A percentile compares a stretch with the other conserved stretches of the same genome.
phyloP scores from a whole-genome alignment of 2,113 vertebrate genomes.

The Ameiurus melas region DNA sequence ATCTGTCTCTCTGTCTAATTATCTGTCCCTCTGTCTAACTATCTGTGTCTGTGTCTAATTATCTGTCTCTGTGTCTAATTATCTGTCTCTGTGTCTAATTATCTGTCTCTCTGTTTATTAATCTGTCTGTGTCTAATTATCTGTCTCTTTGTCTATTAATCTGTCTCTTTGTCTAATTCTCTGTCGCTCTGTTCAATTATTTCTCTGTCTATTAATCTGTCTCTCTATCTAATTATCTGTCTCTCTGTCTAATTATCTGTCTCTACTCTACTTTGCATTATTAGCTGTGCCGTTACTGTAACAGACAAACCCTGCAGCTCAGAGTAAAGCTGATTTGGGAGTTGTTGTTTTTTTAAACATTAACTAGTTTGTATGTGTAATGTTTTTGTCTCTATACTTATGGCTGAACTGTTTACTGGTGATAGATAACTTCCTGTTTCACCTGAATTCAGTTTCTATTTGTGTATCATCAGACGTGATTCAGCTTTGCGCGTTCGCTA shows the following conservation, averaged over 20 bases:
- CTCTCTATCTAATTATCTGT: too few relatives aligned
- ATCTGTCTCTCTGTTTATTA: too few relatives aligned
- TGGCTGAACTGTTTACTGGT: background rate
- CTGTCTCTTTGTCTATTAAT: too few relatives aligned
- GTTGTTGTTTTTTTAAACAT: background rate
- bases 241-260: background rate
- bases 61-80: too few relatives aligned
- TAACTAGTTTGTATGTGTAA: background rate
- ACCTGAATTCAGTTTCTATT: background rate
- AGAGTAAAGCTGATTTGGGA: background rate
- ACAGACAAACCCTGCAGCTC: background rate
- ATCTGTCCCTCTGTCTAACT: too few relatives aligned
- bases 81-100: too few relatives aligned
- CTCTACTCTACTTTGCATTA: background rate
- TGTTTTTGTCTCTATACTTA: background rate
- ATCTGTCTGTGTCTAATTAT: too few relatives aligned
- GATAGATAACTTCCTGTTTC: background rate
- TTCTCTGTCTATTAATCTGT: too few relatives aligned
- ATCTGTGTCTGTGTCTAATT: background rate
- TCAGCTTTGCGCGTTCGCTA: background rate
- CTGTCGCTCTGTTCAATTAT: too few relatives aligned
- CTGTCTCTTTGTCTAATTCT: too few relatives aligned
- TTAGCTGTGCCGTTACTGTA: background rate
- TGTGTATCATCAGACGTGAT: background rate
- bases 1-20: too few relatives aligned